phyloP scores from a whole-genome alignment of 2,113 vertebrate species.

The Symphodus melops region DNA sequence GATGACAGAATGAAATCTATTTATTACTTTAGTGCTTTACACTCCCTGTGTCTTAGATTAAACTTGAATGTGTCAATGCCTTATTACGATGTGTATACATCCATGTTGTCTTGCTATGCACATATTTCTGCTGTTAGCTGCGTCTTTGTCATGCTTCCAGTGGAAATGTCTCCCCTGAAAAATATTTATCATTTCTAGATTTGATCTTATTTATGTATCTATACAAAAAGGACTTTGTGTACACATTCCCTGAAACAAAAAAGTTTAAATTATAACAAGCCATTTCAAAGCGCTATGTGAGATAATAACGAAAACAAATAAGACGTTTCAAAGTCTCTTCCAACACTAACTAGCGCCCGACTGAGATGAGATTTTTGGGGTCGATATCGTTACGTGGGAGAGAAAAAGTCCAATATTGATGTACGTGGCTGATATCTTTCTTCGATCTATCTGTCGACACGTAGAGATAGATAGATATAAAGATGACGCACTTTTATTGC shows the following conservation, averaged over 20 bases:
- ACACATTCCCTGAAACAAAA: conserved; percentile 56
- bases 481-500: no score
- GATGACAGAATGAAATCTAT: conserved; percentile 60
- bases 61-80: conserved; percentile 79
- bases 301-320: not conserved
- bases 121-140: conserved; percentile 61
- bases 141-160: conserved; percentile 63
- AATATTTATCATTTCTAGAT: conserved; percentile 65
- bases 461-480: no score
- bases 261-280: conserved; percentile 49
- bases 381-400: no score
- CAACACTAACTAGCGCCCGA: no score
- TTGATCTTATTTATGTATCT: conserved; percentile 62
- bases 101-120: conserved; percentile 65
- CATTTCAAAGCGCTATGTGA: conserved; percentile 22
- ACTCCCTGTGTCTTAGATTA: conserved; percentile 76
- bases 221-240: conserved; percentile 42
- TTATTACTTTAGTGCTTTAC: conserved; percentile 78
- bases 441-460: no score
- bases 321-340: conserved; percentile 19
- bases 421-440: no score
- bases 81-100: conserved; percentile 70
- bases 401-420: no score
- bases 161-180: conserved; percentile 49
- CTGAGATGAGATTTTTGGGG: no score